phyloP scores from a whole-genome alignment of 2,888 invertebrate genomes.

The Theretra japonica region DNA sequence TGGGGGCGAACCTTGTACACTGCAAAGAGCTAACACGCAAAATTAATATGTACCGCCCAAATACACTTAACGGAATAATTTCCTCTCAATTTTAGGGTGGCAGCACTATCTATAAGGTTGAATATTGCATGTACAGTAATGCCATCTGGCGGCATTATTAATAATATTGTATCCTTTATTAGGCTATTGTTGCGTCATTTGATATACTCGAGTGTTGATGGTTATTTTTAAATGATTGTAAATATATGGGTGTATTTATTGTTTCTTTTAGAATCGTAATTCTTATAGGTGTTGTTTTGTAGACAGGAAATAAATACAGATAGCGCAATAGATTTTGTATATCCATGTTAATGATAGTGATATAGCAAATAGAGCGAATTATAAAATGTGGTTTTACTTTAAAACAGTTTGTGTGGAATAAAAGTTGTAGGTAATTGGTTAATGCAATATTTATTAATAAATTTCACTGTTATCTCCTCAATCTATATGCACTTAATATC shows the following conservation, averaged over 20 bases:
- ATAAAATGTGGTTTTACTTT: too few relatives aligned
- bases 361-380: too few relatives aligned
- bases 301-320: too few relatives aligned
- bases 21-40: conserved; percentile 70
- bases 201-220: conserved; percentile 62
- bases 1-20: conserved; percentile 48
- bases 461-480: conserved; percentile 82
- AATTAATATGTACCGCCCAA: conserved; percentile 79
- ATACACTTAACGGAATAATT: conserved; percentile 72
- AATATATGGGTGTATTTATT: conserved; percentile 28
- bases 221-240: conserved; percentile 59
- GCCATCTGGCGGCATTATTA: conserved; percentile 59
- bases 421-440: conserved; percentile 65
- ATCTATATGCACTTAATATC: conserved; percentile 79
- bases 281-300: background rate
- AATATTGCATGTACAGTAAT: conserved; percentile 30
- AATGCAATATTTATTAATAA: conserved; percentile 84
- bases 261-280: background rate
- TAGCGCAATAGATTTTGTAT: too few relatives aligned
- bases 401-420: conserved; percentile 30
- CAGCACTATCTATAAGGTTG: conserved; percentile 50
- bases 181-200: conserved; percentile 62
- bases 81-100: conserved; percentile 41
- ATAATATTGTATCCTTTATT: conserved; percentile 66
- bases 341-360: too few relatives aligned